Evolutionary conservation across 2,888 invertebrate species (phyloP), one percentile per base, ranked within the genome.

Genomic region (Abrostola triplasia): DNA sequence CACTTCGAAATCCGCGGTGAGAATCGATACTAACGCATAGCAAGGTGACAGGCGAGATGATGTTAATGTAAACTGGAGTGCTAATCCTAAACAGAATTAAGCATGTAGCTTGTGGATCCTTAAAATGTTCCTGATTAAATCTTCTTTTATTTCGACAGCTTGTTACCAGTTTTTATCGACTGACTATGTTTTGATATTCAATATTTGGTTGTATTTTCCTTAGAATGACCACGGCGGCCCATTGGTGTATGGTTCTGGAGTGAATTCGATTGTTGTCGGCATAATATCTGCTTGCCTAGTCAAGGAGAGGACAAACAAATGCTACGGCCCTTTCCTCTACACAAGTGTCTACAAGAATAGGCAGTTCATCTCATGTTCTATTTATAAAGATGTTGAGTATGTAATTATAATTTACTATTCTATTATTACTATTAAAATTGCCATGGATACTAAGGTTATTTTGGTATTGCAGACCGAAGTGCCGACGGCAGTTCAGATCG

Each of bases 171-270:
- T 24, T 24, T 2, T 40, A 40, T 11, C 1, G 10, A 5, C 41
- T 5, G 11, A 5, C 4, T 6, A n/a, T n/a, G 0, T 0, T 12
- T 8, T 47, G 8, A 24, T 24, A 10, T 7, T 13, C 13, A 13
- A 13, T 10, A 0, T 13, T 36, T 41, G 24, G 44, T 11, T 41
- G 47, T 50, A 62, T 56, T 56, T 47, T 11, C 72, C 70, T 64
- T 36, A 93, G 93, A 93, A 93, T 36, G 93, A 93, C 58, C 93
- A 93, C 64, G 93, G 93, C 0, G 93, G 93, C 10, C 93, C 93
- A 0, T 77, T 93, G 6, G 76, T 93, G 1, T 90, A 90, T 66
- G 92, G 92, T 0, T 72, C 78, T 0, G 92, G 92, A 2, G 79
- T 83, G 0, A 90, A 89, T 62, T 76, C 91, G 0, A 82, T 92